These are phyloP conservation scores for Anoncus sp. DNA, from an alignment of 2,888 invertebrate genomes.

Conservation along the genomic window DNA sequence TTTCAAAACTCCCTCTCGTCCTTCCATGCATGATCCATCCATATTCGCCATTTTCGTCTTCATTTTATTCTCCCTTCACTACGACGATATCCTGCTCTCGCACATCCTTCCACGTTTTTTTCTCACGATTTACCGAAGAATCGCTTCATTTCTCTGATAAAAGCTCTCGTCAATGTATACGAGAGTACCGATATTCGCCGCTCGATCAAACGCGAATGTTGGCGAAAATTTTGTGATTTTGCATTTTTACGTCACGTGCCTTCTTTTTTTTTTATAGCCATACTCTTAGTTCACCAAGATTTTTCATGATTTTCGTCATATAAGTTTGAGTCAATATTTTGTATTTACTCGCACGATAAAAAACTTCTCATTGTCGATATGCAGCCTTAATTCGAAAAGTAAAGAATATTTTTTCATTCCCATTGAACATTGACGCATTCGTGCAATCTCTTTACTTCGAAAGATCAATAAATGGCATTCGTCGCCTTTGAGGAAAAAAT, in stretches of 20 bases:
- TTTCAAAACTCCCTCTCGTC: constrained; percentile 7
- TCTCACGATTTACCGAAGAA: constrained; percentile 31
- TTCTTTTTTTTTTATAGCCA: too few species aligned
- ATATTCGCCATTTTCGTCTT: constrained; percentile 27
- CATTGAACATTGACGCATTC: background rate
- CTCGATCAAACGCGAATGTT: background rate
- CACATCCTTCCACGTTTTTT: background rate
- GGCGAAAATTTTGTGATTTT: background rate
- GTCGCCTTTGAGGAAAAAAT: too few species aligned
- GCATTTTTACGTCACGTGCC: constrained; percentile 11
- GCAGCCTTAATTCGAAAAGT: too few species aligned
- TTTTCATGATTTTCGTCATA: background rate
- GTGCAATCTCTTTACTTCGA: too few species aligned
- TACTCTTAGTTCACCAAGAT: too few species aligned
- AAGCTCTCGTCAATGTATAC: background rate
- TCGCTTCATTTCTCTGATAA: constrained; percentile 11
- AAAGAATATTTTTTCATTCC: background rate
- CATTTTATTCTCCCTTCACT: constrained; percentile 3
- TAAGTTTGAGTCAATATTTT: background rate
- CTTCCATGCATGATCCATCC: constrained; percentile 25
- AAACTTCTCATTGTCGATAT: too few species aligned
- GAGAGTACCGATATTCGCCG: background rate
- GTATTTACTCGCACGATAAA: too few species aligned
- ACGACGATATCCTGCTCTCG: constrained; percentile 11
- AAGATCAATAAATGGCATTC: too few species aligned